Conservation (phyloP, 92 coral and sea anemone genomes). For the Porites evermanni region DNA sequence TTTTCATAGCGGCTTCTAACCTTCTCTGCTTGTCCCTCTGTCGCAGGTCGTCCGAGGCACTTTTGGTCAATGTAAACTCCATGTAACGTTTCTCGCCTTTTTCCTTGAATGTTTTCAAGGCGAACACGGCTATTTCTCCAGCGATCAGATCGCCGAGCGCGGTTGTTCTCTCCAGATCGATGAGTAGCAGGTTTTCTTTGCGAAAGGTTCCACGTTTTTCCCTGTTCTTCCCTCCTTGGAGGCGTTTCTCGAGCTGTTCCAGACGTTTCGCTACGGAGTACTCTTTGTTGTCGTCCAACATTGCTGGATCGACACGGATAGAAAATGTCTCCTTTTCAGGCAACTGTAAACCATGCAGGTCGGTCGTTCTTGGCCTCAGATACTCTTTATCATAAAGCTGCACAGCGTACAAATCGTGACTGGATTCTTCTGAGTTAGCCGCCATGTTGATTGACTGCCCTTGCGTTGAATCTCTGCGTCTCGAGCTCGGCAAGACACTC, state of each 20-base stretch:
- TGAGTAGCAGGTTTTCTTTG: constrained; percentile 63
- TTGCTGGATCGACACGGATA: constrained; percentile 42
- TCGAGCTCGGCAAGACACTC: constrained; percentile 39
- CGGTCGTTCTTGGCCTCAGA: constrained; percentile 45
- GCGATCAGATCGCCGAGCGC: constrained; percentile 40
- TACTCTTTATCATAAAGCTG: constrained; percentile 43
- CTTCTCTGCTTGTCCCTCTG: constrained; percentile 64
- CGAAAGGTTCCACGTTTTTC: constrained; percentile 64
- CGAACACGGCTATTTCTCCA: constrained; percentile 62
- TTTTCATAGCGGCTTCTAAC: constrained; percentile 74
- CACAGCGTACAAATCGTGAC: constrained; percentile 30
- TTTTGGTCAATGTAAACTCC: constrained; percentile 53
- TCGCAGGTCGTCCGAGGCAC: constrained; percentile 49
- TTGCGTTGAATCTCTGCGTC: constrained; percentile 18
- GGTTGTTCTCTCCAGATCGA: constrained; percentile 54
- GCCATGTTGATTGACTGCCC: constrained; percentile 50
- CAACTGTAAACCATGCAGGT: constrained; percentile 27
- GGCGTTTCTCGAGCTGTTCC: constrained; percentile 46
- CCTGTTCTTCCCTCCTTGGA: constrained; percentile 47
- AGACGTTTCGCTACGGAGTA: constrained; percentile 57
- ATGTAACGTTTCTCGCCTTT: constrained; percentile 46
- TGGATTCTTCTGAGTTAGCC: constrained; percentile 47
- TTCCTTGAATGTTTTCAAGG: constrained; percentile 52
- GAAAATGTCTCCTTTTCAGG: constrained; percentile 44
- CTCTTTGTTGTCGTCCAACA: constrained; percentile 48